Evolutionary conservation across 2,113 vertebrate genomes (phyloP).

Genomic region (Cephalophus harveyi): DNA sequence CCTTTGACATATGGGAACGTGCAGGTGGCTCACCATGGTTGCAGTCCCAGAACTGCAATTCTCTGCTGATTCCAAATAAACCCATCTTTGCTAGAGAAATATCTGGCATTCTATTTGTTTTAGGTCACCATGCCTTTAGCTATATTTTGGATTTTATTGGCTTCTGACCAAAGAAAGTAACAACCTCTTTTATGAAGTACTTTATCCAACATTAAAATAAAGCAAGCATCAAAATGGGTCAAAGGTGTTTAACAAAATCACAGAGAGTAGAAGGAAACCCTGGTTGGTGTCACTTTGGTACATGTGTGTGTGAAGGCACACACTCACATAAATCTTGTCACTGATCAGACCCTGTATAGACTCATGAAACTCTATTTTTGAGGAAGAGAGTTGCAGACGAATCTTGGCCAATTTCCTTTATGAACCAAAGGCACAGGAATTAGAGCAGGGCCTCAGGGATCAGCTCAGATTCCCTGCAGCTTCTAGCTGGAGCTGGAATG

Average conservation of each 20-base stretch:
- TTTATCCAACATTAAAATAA: constrained; percentile 19
- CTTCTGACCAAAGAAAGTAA: background rate
- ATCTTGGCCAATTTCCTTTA: background rate
- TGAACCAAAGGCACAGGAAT: background rate
- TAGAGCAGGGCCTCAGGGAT: background rate
- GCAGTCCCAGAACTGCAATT: background rate
- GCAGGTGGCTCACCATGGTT: background rate
- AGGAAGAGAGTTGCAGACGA: background rate
- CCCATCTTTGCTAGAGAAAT: background rate
- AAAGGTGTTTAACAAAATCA: background rate
- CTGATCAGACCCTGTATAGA: background rate
- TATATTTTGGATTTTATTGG: background rate
- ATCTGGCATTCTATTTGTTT: background rate
- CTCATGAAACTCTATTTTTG: background rate
- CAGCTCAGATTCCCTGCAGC: background rate
- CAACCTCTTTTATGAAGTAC: background rate
- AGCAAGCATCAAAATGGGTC: background rate
- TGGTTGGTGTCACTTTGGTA: background rate
- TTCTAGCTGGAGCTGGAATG: constrained; percentile 31
- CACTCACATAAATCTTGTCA: background rate
- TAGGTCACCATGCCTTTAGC: background rate
- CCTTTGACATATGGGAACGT: background rate
- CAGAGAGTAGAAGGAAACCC: background rate
- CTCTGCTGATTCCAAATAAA: background rate
- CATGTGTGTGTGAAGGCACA: background rate